phyloP scores from a whole-genome alignment of 92 coral and sea anemone genomes.

The Epizoanthus fatuus region DNA sequence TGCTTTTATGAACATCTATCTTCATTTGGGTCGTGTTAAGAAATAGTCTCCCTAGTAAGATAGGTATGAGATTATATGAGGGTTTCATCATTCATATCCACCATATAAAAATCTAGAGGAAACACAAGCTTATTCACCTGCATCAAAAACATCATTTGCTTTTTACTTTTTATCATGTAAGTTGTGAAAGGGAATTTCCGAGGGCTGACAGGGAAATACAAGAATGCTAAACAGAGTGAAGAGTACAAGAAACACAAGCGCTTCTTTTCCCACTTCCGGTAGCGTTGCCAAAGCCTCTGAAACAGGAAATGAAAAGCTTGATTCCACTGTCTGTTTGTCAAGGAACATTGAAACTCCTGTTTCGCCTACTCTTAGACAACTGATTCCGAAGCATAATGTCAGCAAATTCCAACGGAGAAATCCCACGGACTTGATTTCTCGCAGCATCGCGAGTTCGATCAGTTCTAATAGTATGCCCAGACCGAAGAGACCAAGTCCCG shows the following conservation, averaged over 20 bases:
- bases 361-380: not conserved
- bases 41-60: too few species aligned
- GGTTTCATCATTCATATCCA: too few species aligned
- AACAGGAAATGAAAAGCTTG: not conserved
- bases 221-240: constrained; percentile 1
- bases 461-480: not conserved
- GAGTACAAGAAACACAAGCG: not conserved
- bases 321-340: not conserved
- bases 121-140: too few species aligned
- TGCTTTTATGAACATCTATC: too few species aligned
- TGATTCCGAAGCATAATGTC: not conserved
- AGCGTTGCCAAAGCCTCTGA: not conserved
- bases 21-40: too few species aligned
- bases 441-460: constrained; percentile 1
- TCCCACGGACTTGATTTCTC: constrained; percentile 8
- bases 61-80: too few species aligned
- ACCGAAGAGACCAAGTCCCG: not conserved
- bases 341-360: not conserved
- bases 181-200: constrained; percentile 11
- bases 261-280: constrained; percentile 21
- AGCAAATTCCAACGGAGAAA: constrained; percentile 21
- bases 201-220: constrained; percentile 7
- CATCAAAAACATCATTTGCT: too few species aligned
- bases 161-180: too few species aligned
- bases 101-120: too few species aligned